Evolutionary conservation across 2,888 invertebrate species (phyloP), one percentile per base, ranked within the genome.

Genomic region (Resseliella maxima): DNA sequence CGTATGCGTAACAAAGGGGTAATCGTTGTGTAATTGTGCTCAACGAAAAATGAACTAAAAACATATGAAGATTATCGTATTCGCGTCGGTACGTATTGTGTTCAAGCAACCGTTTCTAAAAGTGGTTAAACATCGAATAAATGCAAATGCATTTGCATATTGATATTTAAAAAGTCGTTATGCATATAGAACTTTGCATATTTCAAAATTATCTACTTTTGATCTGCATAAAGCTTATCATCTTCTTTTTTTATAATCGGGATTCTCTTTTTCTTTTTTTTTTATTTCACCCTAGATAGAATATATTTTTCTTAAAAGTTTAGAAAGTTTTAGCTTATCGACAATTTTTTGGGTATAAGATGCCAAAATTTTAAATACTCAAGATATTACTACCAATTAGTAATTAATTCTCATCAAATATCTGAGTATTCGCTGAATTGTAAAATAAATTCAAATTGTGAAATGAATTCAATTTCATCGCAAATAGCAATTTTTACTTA

Each of bases 11-110:
- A 72, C 15, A 72, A 72, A 72, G 35, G 72, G 72, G 72, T 72
- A 72, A 72, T 72, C 31, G 31, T 31, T 72, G 72, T 72, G 72
- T 72, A 72, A 72, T 72, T 72, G 72, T 72, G 72, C 72, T 31
- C 72, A 72, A 59, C 59, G 59, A 59, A 59, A 59, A 72, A 0
- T 12, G 35, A 72, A 72, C 3, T 24, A 59, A n/a, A 41, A 59
- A 59, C 59, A 24, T n/a, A 31, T 72, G 27, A 18, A 72, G 72
- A 72, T 72, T 72, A 72, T 31, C 35, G 72, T 72, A 35, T 31
- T 31, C 15, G 72, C 18, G 31, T 5, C 35, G 18, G 3, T 15
- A n/a, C 35, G 72, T 72, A 35, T 15, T 18, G 15, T 72, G 72
- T 35, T 15, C 18, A 72, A 72, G n/a, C 72, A 35, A 72, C 72